A percentile compares a stretch with the other conserved stretches of the same genome.
These are phyloP conservation scores for Arvicanthis niloticus DNA, from an alignment of 2,113 vertebrate species.

Conservation along the genomic window DNA sequence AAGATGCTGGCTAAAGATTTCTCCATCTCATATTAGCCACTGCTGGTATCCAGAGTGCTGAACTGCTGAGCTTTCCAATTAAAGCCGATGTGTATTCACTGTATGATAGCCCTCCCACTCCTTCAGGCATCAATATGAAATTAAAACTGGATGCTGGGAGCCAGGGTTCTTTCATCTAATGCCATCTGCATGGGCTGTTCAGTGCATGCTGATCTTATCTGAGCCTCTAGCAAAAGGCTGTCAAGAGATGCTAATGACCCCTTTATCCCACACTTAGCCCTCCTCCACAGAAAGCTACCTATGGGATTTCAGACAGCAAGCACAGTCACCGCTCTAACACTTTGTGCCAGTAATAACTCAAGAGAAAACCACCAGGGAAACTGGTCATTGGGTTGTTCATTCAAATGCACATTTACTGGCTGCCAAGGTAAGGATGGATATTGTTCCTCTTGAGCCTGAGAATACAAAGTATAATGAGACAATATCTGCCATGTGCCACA, in stretches of 20 bases:
- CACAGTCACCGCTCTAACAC: not conserved
- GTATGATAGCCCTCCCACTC: slow-evolving; percentile 45
- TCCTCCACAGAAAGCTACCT: slow-evolving; percentile 50
- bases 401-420: not conserved
- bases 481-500: not conserved
- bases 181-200: slow-evolving; percentile 67
- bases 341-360: slow-evolving; percentile 18
- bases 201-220: slow-evolving; percentile 72
- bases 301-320: slow-evolving; percentile 40
- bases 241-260: slow-evolving; percentile 72
- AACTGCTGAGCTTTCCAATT: slow-evolving; percentile 71
- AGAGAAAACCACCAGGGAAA: not conserved
- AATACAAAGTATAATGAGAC: not conserved
- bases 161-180: slow-evolving; percentile 78
- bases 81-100: slow-evolving; percentile 70
- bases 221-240: slow-evolving; percentile 75
- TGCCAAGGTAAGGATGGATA: not conserved
- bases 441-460: not conserved
- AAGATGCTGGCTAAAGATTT: slow-evolving; percentile 84
- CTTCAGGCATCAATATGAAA: slow-evolving; percentile 77
- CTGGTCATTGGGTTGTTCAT: not conserved
- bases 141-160: slow-evolving; percentile 78
- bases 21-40: slow-evolving; percentile 73
- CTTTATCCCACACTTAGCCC: slow-evolving; percentile 52
- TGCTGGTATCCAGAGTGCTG: slow-evolving; percentile 70